Evolutionary conservation across 2,113 vertebrate genomes (phyloP).

Genomic region (Agapornis roseicollis): DNA sequence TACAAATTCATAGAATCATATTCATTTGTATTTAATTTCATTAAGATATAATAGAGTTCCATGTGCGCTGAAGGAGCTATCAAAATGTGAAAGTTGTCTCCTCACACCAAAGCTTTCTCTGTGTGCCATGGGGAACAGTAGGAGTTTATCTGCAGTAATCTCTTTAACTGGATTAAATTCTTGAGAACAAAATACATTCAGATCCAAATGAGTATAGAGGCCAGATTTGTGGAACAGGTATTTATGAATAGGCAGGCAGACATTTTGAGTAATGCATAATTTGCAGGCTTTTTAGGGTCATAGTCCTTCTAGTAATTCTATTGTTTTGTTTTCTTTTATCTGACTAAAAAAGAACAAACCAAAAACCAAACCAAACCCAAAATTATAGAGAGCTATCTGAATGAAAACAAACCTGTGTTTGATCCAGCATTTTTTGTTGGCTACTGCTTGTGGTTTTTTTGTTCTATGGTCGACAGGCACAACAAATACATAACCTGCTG

Average conservation of each 20-base stretch:
- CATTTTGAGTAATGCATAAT: not conserved
- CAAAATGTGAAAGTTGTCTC: not conserved
- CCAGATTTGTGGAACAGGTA: not conserved
- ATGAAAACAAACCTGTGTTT: not conserved
- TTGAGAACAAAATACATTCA: slow-evolving; percentile 8
- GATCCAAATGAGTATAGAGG: not conserved
- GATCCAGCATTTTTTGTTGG: not conserved
- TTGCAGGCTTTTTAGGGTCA: not conserved
- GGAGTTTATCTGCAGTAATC: slow-evolving; percentile 8
- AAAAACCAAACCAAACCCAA: not conserved
- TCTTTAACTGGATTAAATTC: slow-evolving; percentile 16
- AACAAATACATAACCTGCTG: not conserved
- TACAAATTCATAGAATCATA: not conserved
- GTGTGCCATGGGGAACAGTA: not conserved
- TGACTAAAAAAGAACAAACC: not conserved
- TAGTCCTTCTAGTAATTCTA: not conserved
- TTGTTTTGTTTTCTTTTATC: not conserved
- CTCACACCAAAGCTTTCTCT: not conserved
- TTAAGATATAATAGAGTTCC: not conserved
- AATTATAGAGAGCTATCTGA: not conserved
- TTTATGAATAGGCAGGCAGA: not conserved
- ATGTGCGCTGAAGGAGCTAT: accelerated
- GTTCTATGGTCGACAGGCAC: not conserved
- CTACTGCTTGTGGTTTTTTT: not conserved
- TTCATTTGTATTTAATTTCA: not conserved